Conservation (phyloP, 2,113 vertebrate genomes). For the Rafetus swinhoei region DNA sequence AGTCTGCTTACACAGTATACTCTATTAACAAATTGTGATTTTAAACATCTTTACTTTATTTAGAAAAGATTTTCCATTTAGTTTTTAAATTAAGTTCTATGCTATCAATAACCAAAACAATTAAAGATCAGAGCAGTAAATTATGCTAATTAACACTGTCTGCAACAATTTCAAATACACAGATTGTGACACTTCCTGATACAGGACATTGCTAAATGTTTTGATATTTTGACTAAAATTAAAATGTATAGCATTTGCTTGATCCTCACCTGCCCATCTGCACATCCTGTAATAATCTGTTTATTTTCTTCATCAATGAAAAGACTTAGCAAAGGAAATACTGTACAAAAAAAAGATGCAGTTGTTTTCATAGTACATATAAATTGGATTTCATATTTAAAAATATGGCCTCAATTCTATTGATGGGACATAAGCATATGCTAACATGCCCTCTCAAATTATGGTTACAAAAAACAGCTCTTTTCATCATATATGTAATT, state of each 20-base stretch:
- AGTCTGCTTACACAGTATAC: neutral
- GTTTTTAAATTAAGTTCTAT: neutral
- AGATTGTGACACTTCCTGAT: neutral
- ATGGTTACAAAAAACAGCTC: neutral
- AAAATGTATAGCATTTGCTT: neutral
- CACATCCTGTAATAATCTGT: slow-evolving; percentile 84
- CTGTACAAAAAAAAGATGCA: slow-evolving; percentile 59
- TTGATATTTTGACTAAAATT: neutral
- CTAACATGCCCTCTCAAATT: neutral
- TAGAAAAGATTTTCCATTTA: neutral
- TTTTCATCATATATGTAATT: neutral
- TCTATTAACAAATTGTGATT: neutral
- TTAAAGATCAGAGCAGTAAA: neutral
- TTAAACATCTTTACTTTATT: neutral
- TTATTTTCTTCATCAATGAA: slow-evolving; percentile 75
- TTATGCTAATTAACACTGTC: neutral
- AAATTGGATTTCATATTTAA: neutral
- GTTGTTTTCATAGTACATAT: neutral
- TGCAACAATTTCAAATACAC: neutral
- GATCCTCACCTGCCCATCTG: slow-evolving; percentile 84
- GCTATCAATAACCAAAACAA: neutral
- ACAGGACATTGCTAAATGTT: neutral
- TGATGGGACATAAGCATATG: neutral
- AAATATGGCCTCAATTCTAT: neutral
- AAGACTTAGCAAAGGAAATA: slow-evolving; percentile 83